Base-by-base conservation (phyloP, 2,797 vertebrate genomes). In the Columba guinea region DNA sequence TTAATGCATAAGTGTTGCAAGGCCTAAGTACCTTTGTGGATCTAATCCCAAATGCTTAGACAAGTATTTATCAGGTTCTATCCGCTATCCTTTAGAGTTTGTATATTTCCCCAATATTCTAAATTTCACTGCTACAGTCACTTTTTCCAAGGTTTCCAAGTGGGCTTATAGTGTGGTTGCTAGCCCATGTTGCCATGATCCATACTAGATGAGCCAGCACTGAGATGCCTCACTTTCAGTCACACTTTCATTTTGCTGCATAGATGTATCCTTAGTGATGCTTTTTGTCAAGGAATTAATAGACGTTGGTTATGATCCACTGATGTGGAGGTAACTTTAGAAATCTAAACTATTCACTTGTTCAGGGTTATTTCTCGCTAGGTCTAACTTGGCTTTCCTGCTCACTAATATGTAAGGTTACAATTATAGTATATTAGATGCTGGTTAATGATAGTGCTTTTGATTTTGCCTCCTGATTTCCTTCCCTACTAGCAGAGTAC, bases 401-500 rank as follows among this genome's bases (percentile, higher is more conserved):
- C 3, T 73, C 19, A 49, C 58, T 0, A 0, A 9, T 75, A 69
- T 26, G 12, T 52, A 59, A 23, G 52, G 17, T 52, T 81, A 41
- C 7, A 46, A 27, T 63, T 86, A 35, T 1, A 78, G 20, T 24
- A 6, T 13, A 58, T 53, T 84, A 68, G 44, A 76, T 64, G 19
- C n/a, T 65, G 56, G 8, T 83, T 87, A 89, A 49, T 1, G 6
- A 30, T 21, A 67, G 41, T 26, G 37, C 18, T 85, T 74, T 70
- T 75, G 71, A 59, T 86, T 78, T 74, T 83, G 35, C 51, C 27
- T 84, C 41, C 59, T 32, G 4, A 21, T 83, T 79, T 77, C n/a
- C 26, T 77, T 83, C 60, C 34, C 28, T 83, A 7, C 22, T 76
- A 56, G 30, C 13, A 59, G 41, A 88, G 39, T 73, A 77, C 59